Percentiles rank a stretch among this genome's conserved stretches.
Evolutionary conservation across 2,888 invertebrate genomes (phyloP).

Genomic region (Aphrophora alni): DNA sequence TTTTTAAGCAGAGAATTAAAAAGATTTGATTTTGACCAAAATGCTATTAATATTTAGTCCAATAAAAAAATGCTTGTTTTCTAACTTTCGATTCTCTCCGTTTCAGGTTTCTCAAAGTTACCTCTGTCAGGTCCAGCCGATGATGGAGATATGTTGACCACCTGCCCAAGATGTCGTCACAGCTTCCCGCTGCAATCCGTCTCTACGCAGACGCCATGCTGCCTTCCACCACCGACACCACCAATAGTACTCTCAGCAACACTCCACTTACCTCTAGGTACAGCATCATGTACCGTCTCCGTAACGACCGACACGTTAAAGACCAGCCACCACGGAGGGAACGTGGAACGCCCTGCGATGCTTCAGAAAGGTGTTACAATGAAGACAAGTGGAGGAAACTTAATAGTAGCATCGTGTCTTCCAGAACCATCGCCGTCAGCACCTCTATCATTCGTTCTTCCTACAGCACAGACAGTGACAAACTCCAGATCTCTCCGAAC

Average conservation of each 20-base stretch:
- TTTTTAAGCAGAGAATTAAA: no score
- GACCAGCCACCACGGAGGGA: background rate
- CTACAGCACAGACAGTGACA: slow-evolving; percentile 32
- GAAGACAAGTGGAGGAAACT: slow-evolving; percentile 14
- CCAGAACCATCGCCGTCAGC: slow-evolving; percentile 49
- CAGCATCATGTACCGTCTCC: slow-evolving; percentile 44
- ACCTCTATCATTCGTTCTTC: slow-evolving; percentile 48
- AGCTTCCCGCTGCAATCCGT: slow-evolving; percentile 64
- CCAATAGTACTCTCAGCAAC: slow-evolving; percentile 52
- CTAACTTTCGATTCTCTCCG: no score
- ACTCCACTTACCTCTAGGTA: slow-evolving; percentile 52
- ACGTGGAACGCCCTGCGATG: slow-evolving; percentile 44
- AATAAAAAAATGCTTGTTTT: no score
- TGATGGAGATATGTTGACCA: slow-evolving; percentile 57
- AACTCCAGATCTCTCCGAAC: background rate
- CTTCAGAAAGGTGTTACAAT: slow-evolving; percentile 37
- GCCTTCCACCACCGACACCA: slow-evolving; percentile 9
- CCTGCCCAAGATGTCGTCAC: slow-evolving; percentile 75
- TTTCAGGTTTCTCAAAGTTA: slow-evolving; percentile 16
- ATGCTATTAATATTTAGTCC: no score
- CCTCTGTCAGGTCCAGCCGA: background rate
- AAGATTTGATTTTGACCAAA: no score
- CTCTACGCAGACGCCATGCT: slow-evolving; percentile 20
- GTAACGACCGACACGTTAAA: slow-evolving; percentile 51
- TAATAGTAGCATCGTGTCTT: slow-evolving; percentile 13